phyloP scores from a whole-genome alignment of 2,888 invertebrate species.

The Scaptomyza flava region DNA sequence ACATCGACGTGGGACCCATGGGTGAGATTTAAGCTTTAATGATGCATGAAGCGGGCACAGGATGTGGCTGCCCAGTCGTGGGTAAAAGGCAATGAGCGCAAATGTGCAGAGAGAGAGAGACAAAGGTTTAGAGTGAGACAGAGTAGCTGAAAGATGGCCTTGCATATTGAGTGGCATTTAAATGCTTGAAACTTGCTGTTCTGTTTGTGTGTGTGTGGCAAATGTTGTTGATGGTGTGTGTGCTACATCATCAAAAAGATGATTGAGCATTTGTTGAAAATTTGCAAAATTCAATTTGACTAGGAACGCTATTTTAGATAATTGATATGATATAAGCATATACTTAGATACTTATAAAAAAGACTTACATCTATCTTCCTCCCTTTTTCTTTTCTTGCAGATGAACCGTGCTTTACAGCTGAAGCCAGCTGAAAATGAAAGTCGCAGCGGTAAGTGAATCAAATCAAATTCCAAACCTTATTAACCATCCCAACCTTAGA shows the following conservation, averaged over 20 bases:
- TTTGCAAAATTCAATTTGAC: constrained; percentile 51
- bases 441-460: constrained; percentile 94
- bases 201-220: constrained; percentile 24
- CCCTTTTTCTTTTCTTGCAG: constrained; percentile 88
- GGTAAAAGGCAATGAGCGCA: constrained; percentile 78
- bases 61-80: constrained; percentile 79
- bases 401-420: constrained; percentile 99
- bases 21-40: constrained; percentile 80
- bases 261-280: constrained; percentile 21
- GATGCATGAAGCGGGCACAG: constrained; percentile 80
- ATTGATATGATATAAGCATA: constrained; percentile 3
- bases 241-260: constrained; percentile 52
- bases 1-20: constrained; percentile 75
- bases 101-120: constrained; percentile 54
- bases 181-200: constrained; percentile 63
- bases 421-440: constrained; percentile 99
- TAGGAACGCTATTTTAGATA: neutral
- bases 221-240: constrained; percentile 54
- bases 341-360: neutral
- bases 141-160: constrained; percentile 55
- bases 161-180: constrained; percentile 79
- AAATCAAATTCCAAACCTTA: constrained; percentile 43
- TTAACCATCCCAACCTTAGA: neutral
- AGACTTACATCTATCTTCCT: neutral
- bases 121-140: neutral